Evolutionary conservation across 2,888 invertebrate genomes (phyloP).

Genomic region (Oligia strigilis): DNA sequence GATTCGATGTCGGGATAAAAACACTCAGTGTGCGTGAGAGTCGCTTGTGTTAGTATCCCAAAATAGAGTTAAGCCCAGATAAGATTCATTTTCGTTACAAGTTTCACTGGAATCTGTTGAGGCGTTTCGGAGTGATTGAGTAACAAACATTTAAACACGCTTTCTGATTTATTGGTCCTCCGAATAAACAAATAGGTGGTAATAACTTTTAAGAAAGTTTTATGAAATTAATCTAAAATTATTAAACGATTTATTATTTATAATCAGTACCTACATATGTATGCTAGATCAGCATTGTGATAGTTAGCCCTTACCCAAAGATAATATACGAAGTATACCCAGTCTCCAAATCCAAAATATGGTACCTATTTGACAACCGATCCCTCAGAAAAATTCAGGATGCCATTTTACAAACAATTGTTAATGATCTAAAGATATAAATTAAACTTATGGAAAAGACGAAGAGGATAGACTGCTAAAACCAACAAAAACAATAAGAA

Average conservation of each 20-base stretch:
- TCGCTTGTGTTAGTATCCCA: conserved; percentile 38
- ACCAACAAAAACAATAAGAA: neutral
- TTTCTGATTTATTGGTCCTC: conserved; percentile 54
- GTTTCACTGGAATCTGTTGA: conserved; percentile 58
- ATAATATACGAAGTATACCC: neutral
- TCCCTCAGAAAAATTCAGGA: neutral
- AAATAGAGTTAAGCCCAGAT: conserved; percentile 35
- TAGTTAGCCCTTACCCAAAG: neutral
- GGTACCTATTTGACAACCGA: neutral
- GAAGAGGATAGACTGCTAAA: neutral
- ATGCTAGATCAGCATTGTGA: neutral
- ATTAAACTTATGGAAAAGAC: no score
- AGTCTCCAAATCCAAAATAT: neutral
- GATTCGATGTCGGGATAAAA: conserved; percentile 48
- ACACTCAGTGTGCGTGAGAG: conserved; percentile 13
- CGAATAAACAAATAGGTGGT: conserved; percentile 23
- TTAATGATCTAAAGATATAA: neutral
- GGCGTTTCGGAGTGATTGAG: conserved; percentile 56
- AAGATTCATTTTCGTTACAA: conserved; percentile 49
- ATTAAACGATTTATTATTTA: no score
- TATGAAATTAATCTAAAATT: neutral
- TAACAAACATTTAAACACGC: conserved; percentile 59
- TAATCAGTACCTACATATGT: neutral
- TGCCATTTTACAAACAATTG: neutral
- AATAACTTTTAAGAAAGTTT: neutral